A percentile compares a stretch with the other conserved stretches of the same genome.
Conservation (phyloP, 2,113 vertebrate genomes). For the Shinisaurus crocodilurus region DNA sequence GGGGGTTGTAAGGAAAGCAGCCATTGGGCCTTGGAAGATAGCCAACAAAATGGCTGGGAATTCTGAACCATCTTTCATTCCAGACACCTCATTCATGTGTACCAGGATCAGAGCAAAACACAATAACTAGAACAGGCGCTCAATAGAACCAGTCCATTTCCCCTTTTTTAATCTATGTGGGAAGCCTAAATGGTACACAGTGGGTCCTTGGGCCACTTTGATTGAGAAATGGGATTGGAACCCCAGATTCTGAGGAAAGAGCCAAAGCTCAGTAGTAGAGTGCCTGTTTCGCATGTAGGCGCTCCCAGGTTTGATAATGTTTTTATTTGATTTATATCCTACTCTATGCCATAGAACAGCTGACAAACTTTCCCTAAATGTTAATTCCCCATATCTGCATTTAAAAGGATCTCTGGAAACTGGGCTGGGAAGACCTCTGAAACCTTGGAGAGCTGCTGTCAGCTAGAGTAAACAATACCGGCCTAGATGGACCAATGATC, state of each 20-base stretch:
- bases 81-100: conserved; percentile 50
- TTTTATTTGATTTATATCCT: background rate
- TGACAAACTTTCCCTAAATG: background rate
- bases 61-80: conserved; percentile 64
- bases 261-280: background rate
- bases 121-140: conserved; percentile 23
- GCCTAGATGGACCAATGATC: background rate
- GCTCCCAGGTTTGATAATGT: background rate
- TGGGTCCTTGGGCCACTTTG: background rate
- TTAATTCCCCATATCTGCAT: background rate
- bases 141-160: background rate
- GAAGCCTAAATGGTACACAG: background rate
- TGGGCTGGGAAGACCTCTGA: background rate
- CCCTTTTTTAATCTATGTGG: background rate
- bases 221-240: background rate
- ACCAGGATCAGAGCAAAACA: background rate
- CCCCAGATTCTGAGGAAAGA: background rate
- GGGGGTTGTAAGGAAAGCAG: conserved; percentile 71
- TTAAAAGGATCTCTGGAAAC: background rate
- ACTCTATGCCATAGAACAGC: background rate
- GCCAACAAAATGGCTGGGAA: conserved; percentile 70
- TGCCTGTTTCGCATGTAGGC: background rate
- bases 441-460: background rate
- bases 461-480: background rate
- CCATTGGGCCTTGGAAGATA: conserved; percentile 70